Evolutionary conservation across 2,888 invertebrate genomes (phyloP), one percentile per base, ranked within the genome.

Genomic region (Andrena minutula): DNA sequence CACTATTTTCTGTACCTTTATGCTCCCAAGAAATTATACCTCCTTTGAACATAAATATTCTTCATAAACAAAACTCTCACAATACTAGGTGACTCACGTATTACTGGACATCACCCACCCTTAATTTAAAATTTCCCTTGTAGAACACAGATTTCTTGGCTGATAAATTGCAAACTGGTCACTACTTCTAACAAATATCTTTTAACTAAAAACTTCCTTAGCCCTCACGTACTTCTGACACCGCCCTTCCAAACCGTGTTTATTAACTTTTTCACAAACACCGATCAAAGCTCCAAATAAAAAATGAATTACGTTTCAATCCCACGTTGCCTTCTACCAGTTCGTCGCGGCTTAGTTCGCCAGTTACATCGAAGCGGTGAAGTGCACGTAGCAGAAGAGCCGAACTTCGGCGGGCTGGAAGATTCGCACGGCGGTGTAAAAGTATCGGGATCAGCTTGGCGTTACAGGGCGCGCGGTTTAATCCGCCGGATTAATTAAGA

Each of bases 401-500:
- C 16, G 56, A 56, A 56, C 3, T 56, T 56, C 56, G 56, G 23
- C 56, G 56, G 26, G 56, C 23, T 10, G 26, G 4, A 56, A 10
- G 56, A 23, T 60, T n/a, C 32, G n/a, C 60, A 2, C n/a, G 60
- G 20, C 26, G 56, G 26, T 23, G 56, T 56, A 60, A 60, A 61
- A 61, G 61, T 61, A 61, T 61, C 32, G 8, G 20, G n/a, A 35
- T 61, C 41, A 41, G 41, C 41, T 41, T 61, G 47, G 8, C 12
- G 41, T 53, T 53, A 53, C n/a, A 5, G 6, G 41, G 20, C 63
- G 63, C 51, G 41, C 51, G 60, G 58, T 74, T 41, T 87, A 83
- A 85, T 85, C 77, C 66, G 26, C 30, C 10, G 74, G 85, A 85
- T 87, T 82, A 87, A 85, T 85, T 82, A 85, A 85, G 77, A 74